A percentile compares a stretch with the other conserved stretches of the same genome.
Conservation (phyloP, 2,888 invertebrate genomes). For the Craniophora ligustri region DNA sequence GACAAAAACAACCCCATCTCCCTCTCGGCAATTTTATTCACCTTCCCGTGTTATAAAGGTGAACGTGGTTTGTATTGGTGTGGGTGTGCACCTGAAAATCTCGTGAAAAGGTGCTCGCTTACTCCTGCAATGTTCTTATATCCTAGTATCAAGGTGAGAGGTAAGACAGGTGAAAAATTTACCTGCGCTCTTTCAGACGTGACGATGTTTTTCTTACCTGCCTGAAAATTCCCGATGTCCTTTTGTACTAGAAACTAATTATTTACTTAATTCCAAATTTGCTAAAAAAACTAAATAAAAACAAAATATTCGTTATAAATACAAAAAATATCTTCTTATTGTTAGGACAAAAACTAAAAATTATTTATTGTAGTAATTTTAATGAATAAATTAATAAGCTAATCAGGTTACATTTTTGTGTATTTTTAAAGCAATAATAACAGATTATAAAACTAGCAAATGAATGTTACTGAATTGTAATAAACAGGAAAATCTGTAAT, state of each 20-base stretch:
- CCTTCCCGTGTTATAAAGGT: conserved; percentile 25
- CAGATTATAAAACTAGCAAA: no score
- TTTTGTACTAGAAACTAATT: no score
- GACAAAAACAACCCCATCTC: conserved; percentile 13
- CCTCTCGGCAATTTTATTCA: conserved; percentile 8
- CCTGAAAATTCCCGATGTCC: background rate
- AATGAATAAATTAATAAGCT: no score
- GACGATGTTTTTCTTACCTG: conserved; percentile 44
- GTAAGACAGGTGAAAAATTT: conserved; percentile 84
- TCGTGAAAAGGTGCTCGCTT: conserved; percentile 69
- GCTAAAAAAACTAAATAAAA: no score
- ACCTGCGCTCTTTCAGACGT: conserved; percentile 63
- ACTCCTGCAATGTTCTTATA: conserved; percentile 61
- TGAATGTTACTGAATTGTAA: background rate
- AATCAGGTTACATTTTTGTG: no score
- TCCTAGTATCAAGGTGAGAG: conserved; percentile 82
- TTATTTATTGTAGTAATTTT: no score
- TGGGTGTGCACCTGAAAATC: conserved; percentile 69
- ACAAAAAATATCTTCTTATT: no score
- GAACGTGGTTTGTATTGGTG: conserved; percentile 52
- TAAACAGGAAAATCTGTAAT: background rate
- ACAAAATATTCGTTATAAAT: no score
- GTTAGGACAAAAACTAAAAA: no score
- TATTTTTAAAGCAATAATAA: no score
- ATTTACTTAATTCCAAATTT: background rate